Evolutionary conservation across 2,888 invertebrate genomes (phyloP), one percentile per base, ranked within the genome.

Genomic region (Subacronicta megacephala): DNA sequence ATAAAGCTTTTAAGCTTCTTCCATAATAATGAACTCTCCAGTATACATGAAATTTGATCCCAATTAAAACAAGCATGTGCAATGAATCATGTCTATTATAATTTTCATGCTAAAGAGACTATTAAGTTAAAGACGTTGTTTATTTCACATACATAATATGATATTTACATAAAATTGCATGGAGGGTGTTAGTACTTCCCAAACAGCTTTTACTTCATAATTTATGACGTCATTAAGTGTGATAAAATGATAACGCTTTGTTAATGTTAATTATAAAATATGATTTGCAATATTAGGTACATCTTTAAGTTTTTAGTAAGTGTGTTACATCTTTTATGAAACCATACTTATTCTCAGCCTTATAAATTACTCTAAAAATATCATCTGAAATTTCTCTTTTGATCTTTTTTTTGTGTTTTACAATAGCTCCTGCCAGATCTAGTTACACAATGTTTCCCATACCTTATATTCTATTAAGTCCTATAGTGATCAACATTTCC

Each of bases 81-180:
- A 51, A 54, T 57, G 56, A 57, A 57, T 70, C 50, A 61, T 57
- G 47, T 45, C 52, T 37, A 41, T 47, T 37, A 41, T 47, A 54
- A 12, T 54, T 54, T 45, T 43, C 35, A 17, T 40, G 29, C 16
- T 54, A 44, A 45, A 47, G 42, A 12, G 29, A 36, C 43, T 38
- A 43, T 58, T 62, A 59, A 65, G 57, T 55, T 55, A 58, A 62
- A 62, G 31, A 43, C 16, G 50, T 61, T 66, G 65, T 77, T 77
- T 58, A 66, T 72, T 72, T 72, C 50, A 63, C 61, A 73, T 65
- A 60, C 33, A 42, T 72, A 74, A 72, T 77, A 23, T 9, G 42
- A 17, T 57, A 77, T 82, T 82, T 77, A 65, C 76, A 75, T 76
- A 73, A 73, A 75, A 53, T 42, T 33, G 29, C 20, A 44, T 55